Conservation (phyloP, 1,140 invertebrate genomes). For the Drosophila bocki region DNA sequence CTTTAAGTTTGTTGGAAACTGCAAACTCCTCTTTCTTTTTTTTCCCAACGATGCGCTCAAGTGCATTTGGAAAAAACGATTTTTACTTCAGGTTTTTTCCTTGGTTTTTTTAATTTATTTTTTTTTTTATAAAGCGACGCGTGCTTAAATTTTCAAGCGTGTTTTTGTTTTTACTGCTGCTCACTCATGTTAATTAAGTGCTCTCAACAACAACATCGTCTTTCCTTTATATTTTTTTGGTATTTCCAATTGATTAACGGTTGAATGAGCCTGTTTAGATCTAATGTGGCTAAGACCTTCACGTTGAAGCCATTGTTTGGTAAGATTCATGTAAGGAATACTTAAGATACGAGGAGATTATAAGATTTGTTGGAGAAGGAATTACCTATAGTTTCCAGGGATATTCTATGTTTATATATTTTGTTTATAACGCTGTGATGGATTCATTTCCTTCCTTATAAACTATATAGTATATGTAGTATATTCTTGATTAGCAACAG, state of each 20-base stretch:
- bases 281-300: neutral
- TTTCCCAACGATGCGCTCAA: conserved; percentile 28
- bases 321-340: neutral
- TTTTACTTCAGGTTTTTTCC: conserved; percentile 23
- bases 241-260: conserved; percentile 37
- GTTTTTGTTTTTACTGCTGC: conserved; percentile 19
- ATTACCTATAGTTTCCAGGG: neutral
- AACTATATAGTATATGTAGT: too few relatives aligned
- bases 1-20: conserved; percentile 6
- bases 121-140: conserved; percentile 21
- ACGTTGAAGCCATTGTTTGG: neutral
- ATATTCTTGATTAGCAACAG: too few relatives aligned
- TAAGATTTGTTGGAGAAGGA: neutral
- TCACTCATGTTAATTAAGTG: conserved; percentile 39
- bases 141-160: conserved; percentile 28
- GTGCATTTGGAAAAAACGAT: conserved; percentile 34
- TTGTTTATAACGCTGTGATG: too few relatives aligned
- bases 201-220: conserved; percentile 8
- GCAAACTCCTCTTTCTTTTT: conserved; percentile 15
- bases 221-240: conserved; percentile 13
- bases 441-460: too few relatives aligned
- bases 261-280: conserved; percentile 10
- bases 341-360: neutral
- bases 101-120: neutral
- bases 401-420: too few relatives aligned